Evolutionary conservation across 2,113 vertebrate species (phyloP), one percentile per base, ranked within the genome.

Genomic region (Litocranius walleri): DNA sequence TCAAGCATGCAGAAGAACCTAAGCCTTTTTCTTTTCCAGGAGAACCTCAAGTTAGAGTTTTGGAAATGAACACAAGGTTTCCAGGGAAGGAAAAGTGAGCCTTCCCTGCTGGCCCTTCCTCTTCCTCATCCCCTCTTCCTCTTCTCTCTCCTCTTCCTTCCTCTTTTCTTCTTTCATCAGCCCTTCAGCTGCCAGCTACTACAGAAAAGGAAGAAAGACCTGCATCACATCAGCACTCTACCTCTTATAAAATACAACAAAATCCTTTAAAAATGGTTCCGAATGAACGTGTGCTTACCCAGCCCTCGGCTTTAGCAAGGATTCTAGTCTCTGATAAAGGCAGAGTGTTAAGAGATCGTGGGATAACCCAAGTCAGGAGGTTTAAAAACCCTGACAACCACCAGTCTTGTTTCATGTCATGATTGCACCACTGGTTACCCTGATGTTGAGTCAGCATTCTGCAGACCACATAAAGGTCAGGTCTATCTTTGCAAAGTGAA

Each of bases 361-460:
- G 48, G 48, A 21, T 30, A 90, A 64, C 88, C 93, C 85, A 64
- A 97, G 96, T 92, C 91, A 97, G 97, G 94, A 92, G 89, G 93
- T 64, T 78, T 97, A 84, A 98, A 98, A 98, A 86, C 97, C 92
- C 97, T 97, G 95, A 92, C 97, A 98, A 96, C 97, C 97, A 52
- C 78, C 86, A 95, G 97, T 96, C 92, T 91, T 91, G 90, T 94
- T 94, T 92, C 9, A 5, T 57, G 91, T 97, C 95, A 71, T 29
- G 86, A 97, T 98, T 92, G 92, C 98, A 98, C 97, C 98, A 97
- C 52, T 97, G 96, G 83, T 89, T 97, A n/a, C 94, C 84, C 89
- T 19, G n/a, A 17, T 95, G 98, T 97, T 98, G 98, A 98, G 85
- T 98, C 98, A 98, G 98, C 93, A 0, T 59, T 97, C 93, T 84